Percentiles rank a stretch among this genome's conserved stretches.
phyloP scores from a whole-genome alignment of 2,113 vertebrate genomes.

The Poicephalus meyeri region DNA sequence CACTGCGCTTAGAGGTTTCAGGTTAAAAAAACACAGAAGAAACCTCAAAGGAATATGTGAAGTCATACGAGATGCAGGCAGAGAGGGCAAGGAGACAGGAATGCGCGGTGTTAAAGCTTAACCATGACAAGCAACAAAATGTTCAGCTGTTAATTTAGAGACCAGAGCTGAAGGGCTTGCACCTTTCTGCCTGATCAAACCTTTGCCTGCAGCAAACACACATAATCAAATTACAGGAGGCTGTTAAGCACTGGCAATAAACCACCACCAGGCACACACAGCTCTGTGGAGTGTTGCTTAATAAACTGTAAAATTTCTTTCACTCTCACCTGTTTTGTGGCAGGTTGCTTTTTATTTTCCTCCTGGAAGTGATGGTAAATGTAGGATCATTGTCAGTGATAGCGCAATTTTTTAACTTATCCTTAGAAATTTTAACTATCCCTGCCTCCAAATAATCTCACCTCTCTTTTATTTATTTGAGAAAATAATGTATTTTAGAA shows the following conservation, averaged over 20 bases:
- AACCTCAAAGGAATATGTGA: fast-evolving
- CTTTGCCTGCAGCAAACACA: not conserved
- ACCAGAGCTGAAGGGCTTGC: not conserved
- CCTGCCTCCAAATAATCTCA: not conserved
- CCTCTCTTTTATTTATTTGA: not conserved
- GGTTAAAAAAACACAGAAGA: not conserved
- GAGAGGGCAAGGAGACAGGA: not conserved
- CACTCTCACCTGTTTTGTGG: not conserved
- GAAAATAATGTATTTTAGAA: not conserved
- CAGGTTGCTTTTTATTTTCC: not conserved
- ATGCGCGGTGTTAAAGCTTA: not conserved
- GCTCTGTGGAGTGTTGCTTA: not conserved
- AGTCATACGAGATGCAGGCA: not conserved
- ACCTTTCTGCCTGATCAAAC: not conserved
- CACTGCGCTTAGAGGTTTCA: not conserved
- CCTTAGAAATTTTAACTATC: not conserved
- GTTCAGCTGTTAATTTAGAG: not conserved
- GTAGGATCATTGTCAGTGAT: not conserved
- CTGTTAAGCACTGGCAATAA: constrained; percentile 1
- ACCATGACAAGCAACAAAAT: not conserved
- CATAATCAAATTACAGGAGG: not conserved
- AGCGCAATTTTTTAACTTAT: not conserved
- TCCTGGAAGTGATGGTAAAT: not conserved
- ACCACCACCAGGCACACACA: not conserved
- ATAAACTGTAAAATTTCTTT: not conserved